Conservation (phyloP, 2,113 vertebrate species). For the Oostethus manadensis region DNA sequence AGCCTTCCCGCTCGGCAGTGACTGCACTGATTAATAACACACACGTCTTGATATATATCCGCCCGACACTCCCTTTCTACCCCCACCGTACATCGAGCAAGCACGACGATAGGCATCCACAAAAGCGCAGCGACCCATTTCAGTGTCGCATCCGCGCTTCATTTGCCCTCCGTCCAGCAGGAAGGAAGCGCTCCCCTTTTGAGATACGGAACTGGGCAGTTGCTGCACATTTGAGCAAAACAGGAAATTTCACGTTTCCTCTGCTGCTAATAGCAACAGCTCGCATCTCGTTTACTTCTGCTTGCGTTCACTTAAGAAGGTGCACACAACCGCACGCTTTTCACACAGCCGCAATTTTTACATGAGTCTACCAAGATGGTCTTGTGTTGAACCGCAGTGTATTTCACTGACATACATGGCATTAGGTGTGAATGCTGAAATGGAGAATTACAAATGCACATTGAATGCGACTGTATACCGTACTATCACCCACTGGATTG, state of each 20-base stretch:
- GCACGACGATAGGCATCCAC: background rate
- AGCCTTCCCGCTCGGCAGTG: constrained; percentile 1
- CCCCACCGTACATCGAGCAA: background rate
- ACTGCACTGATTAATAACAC: background rate
- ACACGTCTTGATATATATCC: background rate
- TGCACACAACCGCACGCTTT: background rate
- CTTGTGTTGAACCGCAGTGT: background rate
- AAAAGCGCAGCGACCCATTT: background rate
- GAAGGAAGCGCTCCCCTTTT: constrained; percentile 55
- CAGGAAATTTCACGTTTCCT: constrained; percentile 82
- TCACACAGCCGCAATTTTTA: constrained; percentile 4
- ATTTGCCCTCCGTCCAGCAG: constrained; percentile 20
- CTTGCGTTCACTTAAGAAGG: constrained; percentile 33
- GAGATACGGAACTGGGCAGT: constrained; percentile 69
- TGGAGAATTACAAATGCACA: too few species aligned
- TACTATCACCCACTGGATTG: too few species aligned
- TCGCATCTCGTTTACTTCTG: constrained; percentile 69
- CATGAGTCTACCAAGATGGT: background rate
- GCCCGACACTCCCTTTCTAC: background rate
- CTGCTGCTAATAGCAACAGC: constrained; percentile 67
- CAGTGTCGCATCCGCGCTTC: constrained; percentile 12
- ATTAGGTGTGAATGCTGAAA: too few species aligned
- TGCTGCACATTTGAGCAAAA: constrained; percentile 74
- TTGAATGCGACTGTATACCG: too few species aligned
- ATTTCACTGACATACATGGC: too few species aligned